These are phyloP conservation scores for Chrysolina oricalcia DNA, from an alignment of 2,888 invertebrate species.

Conservation along the genomic window DNA sequence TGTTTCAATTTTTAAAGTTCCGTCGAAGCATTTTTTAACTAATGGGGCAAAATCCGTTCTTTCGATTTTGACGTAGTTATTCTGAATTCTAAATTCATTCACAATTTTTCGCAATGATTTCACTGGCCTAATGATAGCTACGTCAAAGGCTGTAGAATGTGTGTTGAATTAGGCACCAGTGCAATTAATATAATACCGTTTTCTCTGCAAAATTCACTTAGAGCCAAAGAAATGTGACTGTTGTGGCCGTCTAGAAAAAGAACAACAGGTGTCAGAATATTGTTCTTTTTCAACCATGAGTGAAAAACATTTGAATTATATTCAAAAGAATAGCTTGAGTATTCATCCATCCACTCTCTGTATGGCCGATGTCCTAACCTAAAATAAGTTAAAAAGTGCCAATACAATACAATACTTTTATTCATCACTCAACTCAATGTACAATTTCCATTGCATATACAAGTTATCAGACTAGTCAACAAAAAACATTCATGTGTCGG, in stretches of 20 bases:
- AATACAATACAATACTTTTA: no score
- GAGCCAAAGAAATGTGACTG: conserved; percentile 38
- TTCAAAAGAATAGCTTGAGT: conserved; percentile 18
- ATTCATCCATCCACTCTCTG: conserved; percentile 21
- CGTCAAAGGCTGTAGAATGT: conserved; percentile 47
- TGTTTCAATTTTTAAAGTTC: background rate
- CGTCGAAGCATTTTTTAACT: background rate
- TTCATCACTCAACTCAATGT: no score
- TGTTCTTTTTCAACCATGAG: background rate
- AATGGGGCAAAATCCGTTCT: background rate
- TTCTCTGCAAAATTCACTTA: conserved; percentile 34
- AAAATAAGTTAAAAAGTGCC: no score
- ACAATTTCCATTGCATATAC: no score
- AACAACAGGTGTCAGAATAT: background rate
- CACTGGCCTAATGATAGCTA: conserved; percentile 36
- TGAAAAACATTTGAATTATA: conserved; percentile 23
- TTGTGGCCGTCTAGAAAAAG: conserved; percentile 30
- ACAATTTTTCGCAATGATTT: conserved; percentile 35
- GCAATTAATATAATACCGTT: conserved; percentile 43
- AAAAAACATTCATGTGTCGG: no score
- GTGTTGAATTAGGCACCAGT: conserved; percentile 40
- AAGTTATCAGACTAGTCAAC: no score
- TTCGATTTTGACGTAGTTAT: conserved; percentile 23
- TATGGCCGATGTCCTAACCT: conserved; percentile 23
- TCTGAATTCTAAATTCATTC: conserved; percentile 33